Percentiles rank a stretch among this genome's conserved stretches.
Evolutionary conservation across 2,888 invertebrate species (phyloP).

Genomic region (Anorthoa munda): DNA sequence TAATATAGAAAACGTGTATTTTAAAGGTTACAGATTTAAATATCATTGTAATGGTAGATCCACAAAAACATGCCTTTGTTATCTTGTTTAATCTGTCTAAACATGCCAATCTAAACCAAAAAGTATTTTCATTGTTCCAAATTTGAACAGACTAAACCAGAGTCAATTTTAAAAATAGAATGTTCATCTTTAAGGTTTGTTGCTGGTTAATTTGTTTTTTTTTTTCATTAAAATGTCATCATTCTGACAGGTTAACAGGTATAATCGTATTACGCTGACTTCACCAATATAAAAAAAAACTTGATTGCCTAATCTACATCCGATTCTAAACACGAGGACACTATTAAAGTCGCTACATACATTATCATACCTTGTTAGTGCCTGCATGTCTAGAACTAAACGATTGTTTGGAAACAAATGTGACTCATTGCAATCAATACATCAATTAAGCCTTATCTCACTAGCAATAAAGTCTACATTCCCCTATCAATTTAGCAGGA

Average conservation of each 20-base stretch:
- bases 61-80: conserved; percentile 47
- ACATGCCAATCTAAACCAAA: conserved; percentile 23
- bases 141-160: background rate
- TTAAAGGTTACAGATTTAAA: conserved; percentile 56
- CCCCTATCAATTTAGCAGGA: conserved; percentile 55
- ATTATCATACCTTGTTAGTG: conserved; percentile 34
- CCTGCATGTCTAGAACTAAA: conserved; percentile 63
- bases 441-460: background rate
- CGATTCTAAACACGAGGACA: conserved; percentile 14
- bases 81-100: conserved; percentile 20
- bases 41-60: conserved; percentile 32
- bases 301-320: conserved; percentile 39
- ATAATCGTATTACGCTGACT: conserved; percentile 37
- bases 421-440: conserved; percentile 55
- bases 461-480: conserved; percentile 35
- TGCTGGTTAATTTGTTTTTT: conserved; percentile 11
- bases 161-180: conserved; percentile 29
- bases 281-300: conserved; percentile 11
- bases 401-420: conserved; percentile 65
- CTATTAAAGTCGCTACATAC: conserved; percentile 19
- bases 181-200: conserved; percentile 27
- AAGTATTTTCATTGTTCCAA: background rate
- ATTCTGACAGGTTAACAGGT: conserved; percentile 36
- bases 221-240: conserved; percentile 22
- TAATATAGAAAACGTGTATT: conserved; percentile 47